A percentile compares a stretch with the other conserved stretches of the same genome.
These are phyloP conservation scores for Plagodis dolabraria DNA, from an alignment of 2,888 invertebrate species.

Conservation along the genomic window DNA sequence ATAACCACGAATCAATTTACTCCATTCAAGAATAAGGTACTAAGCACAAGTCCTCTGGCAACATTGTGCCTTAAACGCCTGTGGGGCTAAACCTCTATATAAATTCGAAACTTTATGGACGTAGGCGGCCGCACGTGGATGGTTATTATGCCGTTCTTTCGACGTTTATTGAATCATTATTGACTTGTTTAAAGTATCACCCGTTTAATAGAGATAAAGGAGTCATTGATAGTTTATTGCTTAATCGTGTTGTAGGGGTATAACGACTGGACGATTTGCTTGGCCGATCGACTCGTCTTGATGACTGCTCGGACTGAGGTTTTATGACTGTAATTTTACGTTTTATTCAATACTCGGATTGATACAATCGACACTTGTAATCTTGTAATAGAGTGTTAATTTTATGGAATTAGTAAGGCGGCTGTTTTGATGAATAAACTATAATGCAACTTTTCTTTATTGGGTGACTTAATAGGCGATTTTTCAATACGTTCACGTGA, in stretches of 20 bases:
- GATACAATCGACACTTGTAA: slow-evolving; percentile 57
- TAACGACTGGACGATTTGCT: slow-evolving; percentile 54
- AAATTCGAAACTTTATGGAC: slow-evolving; percentile 81
- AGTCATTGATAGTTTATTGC: slow-evolving; percentile 76
- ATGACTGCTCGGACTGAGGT: slow-evolving; percentile 60
- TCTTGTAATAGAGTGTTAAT: slow-evolving; percentile 51
- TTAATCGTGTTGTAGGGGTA: slow-evolving; percentile 70
- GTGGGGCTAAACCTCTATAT: slow-evolving; percentile 80
- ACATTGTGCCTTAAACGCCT: slow-evolving; percentile 78
- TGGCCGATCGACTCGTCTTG: slow-evolving; percentile 52
- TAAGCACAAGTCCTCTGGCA: slow-evolving; percentile 39
- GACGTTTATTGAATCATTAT: slow-evolving; percentile 84
- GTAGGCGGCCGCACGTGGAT: slow-evolving; percentile 74
- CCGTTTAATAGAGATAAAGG: slow-evolving; percentile 82
- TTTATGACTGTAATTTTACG: slow-evolving; percentile 79
- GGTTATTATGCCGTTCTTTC: slow-evolving; percentile 82
- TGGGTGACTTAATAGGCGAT: too few species aligned
- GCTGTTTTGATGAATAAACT: background rate
- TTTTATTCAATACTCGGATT: slow-evolving; percentile 68
- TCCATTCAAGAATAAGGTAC: slow-evolving; percentile 37
- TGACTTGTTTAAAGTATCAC: slow-evolving; percentile 83
- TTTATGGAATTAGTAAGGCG: slow-evolving; percentile 42
- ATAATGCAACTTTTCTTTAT: too few species aligned
- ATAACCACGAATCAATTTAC: slow-evolving; percentile 35
- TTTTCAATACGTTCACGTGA: too few species aligned